phyloP scores from a whole-genome alignment of 2,888 invertebrate species.

The Diabrotica balteata region DNA sequence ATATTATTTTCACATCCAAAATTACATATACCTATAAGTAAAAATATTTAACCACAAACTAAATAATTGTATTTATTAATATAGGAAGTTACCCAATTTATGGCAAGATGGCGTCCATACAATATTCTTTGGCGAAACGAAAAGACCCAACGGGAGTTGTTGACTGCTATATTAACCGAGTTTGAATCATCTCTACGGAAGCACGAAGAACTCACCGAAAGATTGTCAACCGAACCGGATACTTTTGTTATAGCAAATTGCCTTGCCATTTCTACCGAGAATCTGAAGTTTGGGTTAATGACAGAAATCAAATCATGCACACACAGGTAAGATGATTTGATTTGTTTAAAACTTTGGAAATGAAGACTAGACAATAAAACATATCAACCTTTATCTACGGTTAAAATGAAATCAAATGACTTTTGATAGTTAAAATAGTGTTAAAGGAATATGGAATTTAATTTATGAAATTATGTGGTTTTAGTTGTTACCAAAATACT shows the following conservation, averaged over 20 bases:
- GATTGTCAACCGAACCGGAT: slow-evolving; percentile 76
- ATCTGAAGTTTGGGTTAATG: slow-evolving; percentile 83
- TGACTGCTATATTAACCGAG: slow-evolving; percentile 76
- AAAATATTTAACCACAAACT: no score
- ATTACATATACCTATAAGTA: background rate
- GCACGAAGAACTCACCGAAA: slow-evolving; percentile 79
- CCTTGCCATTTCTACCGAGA: slow-evolving; percentile 81
- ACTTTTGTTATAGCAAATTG: slow-evolving; percentile 74
- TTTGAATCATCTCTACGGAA: slow-evolving; percentile 78
- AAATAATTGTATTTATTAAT: background rate
- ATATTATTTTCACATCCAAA: background rate
- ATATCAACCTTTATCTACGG: no score
- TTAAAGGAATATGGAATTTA: no score
- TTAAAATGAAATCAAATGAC: no score
- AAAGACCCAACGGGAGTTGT: slow-evolving; percentile 77
- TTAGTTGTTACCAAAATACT: no score
- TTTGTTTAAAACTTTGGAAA: no score
- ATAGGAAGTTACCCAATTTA: slow-evolving; percentile 80
- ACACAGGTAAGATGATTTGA: slow-evolving; percentile 49
- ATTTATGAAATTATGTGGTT: no score
- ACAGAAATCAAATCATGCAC: slow-evolving; percentile 79
- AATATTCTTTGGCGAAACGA: slow-evolving; percentile 88
- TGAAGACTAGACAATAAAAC: no score
- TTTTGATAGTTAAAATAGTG: no score
- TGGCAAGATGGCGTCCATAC: slow-evolving; percentile 88